Conservation (phyloP, 2,888 invertebrate species). For the Himalopsyche kuldschensis region DNA sequence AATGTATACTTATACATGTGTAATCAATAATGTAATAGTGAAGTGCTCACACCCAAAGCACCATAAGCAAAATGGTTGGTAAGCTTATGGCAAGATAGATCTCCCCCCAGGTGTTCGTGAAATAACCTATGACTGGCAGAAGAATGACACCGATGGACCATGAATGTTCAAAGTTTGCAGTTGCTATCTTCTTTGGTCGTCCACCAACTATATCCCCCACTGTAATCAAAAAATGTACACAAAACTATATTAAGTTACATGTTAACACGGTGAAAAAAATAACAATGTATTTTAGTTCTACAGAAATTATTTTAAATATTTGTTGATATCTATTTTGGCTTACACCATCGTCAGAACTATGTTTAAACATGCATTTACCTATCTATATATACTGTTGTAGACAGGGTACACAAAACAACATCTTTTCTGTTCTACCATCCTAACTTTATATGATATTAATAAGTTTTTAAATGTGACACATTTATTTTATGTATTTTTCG, state of each 20-base stretch:
- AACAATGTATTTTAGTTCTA: too few species aligned
- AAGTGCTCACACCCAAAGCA: constrained; percentile 44
- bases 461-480: too few species aligned
- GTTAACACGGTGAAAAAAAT: too few species aligned
- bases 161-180: constrained; percentile 51
- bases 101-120: constrained; percentile 49
- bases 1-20: background rate
- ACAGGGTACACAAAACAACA: too few species aligned
- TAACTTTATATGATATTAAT: too few species aligned
- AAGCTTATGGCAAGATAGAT: constrained; percentile 52
- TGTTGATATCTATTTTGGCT: too few species aligned
- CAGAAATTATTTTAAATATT: too few species aligned
- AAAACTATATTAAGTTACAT: background rate
- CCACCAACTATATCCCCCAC: constrained; percentile 52
- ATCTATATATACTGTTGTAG: too few species aligned
- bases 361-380: too few species aligned
- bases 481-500: too few species aligned
- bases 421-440: too few species aligned
- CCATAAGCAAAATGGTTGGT: constrained; percentile 48
- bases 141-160: constrained; percentile 54
- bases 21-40: background rate
- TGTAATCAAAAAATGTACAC: constrained; percentile 36
- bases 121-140: constrained; percentile 48
- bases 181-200: constrained; percentile 46
- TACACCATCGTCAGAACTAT: too few species aligned